Evolutionary conservation across 2,888 invertebrate species (phyloP).

Genomic region (Xylocampa areola): DNA sequence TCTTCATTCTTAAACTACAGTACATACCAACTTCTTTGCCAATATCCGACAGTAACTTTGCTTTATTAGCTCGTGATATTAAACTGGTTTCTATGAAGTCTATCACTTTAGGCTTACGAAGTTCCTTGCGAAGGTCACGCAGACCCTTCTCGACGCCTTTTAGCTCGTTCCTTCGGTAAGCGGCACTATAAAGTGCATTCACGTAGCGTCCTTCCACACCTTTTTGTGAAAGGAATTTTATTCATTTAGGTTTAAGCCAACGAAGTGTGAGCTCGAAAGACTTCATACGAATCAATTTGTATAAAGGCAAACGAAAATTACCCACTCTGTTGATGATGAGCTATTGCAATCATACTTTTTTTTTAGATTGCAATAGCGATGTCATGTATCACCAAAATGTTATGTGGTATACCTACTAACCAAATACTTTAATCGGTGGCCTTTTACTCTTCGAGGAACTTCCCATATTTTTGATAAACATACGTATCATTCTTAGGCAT

Average conservation of each 20-base stretch:
- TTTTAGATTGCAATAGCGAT: neutral
- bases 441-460: constrained; percentile 50
- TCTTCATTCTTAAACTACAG: too few species aligned
- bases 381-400: neutral
- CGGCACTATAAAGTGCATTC: constrained; percentile 78
- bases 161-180: constrained; percentile 70
- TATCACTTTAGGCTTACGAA: constrained; percentile 71
- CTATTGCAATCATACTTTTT: neutral
- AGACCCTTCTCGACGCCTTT: constrained; percentile 74
- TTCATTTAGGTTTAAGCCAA: too few species aligned
- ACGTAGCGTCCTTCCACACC: constrained; percentile 82
- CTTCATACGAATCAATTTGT: too few species aligned
- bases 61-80: constrained; percentile 70
- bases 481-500: constrained; percentile 64
- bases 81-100: constrained; percentile 79
- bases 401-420: constrained; percentile 64
- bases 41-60: constrained; percentile 70
- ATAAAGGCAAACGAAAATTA: too few species aligned
- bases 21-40: constrained; percentile 68
- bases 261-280: too few species aligned
- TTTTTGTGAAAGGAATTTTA: constrained; percentile 36
- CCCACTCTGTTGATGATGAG: too few species aligned
- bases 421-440: constrained; percentile 76
- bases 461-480: constrained; percentile 65
- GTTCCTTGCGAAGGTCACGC: constrained; percentile 63